Percentiles rank a stretch among this genome's conserved stretches.
phyloP scores from a whole-genome alignment of 2,113 vertebrate species.

The Piprites chloris region DNA sequence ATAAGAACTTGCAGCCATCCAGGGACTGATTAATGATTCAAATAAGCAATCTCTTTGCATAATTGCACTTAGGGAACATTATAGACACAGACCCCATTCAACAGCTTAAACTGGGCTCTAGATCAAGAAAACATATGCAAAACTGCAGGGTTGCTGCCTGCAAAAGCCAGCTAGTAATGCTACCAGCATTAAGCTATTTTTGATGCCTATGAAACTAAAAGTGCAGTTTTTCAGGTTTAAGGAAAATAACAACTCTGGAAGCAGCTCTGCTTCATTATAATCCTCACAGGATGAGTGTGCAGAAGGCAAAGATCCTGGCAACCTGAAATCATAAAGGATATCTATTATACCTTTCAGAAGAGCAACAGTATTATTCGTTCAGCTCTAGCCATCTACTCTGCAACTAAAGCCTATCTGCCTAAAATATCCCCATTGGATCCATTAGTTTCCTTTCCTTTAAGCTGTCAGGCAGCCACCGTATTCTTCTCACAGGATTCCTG shows the following conservation, averaged over 20 bases:
- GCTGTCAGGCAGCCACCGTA: background rate
- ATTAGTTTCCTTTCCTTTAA: background rate
- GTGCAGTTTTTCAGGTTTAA: background rate
- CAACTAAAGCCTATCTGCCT: constrained; percentile 9
- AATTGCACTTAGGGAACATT: constrained; percentile 62
- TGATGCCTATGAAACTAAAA: background rate
- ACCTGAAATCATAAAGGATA: background rate
- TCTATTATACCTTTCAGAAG: background rate
- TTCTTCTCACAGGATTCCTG: background rate
- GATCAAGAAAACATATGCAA: constrained; percentile 61
- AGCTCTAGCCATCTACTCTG: background rate
- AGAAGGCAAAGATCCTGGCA: background rate
- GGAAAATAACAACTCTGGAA: background rate
- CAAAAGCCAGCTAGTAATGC: constrained; percentile 7
- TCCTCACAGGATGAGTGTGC: background rate
- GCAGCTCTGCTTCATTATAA: constrained; percentile 15
- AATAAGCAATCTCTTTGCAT: constrained; percentile 59
- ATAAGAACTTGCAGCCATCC: constrained; percentile 49
- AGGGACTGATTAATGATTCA: constrained; percentile 62
- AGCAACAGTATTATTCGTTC: background rate
- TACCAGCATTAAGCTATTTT: background rate
- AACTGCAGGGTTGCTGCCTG: constrained; percentile 31
- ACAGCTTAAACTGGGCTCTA: constrained; percentile 62
- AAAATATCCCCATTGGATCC: background rate
- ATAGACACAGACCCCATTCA: constrained; percentile 52